phyloP scores from a whole-genome alignment of 2,113 vertebrate genomes.

The chimpanzee (Pan troglodytes) region NHGRI_mPanTro3-v2.1_pri NC_072401.2:109298501-109299000 shows the following conservation, averaged over 20 bases:
- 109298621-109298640: background rate
- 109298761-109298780: background rate
- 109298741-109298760: background rate
- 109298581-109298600: background rate
- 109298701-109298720: background rate
- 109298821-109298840: background rate
- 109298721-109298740: background rate
- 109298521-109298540: background rate
- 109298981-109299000: background rate
- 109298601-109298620: background rate
- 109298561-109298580: too few relatives aligned
- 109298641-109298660: background rate
- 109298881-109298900: background rate
- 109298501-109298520: background rate
- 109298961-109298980: background rate
- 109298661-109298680: background rate
- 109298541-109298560: background rate
- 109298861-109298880: background rate
- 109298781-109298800: background rate
- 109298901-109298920: background rate
- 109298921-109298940: background rate
- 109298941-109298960: background rate
- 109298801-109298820: background rate
- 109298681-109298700: background rate
- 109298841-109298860: accelerated